Conservation (phyloP, 2,888 invertebrate species). For the Nephrotoma guestfalica region DNA sequence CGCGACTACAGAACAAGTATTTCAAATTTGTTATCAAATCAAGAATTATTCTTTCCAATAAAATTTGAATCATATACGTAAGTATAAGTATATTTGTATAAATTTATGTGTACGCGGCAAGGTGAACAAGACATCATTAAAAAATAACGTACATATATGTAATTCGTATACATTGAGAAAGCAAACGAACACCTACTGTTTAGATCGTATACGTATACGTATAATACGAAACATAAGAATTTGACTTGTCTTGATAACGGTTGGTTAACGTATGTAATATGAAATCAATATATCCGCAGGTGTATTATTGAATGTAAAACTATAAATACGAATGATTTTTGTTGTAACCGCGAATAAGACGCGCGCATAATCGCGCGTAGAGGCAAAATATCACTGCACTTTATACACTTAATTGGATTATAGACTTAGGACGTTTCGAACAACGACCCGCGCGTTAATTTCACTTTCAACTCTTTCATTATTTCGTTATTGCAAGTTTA, state of each 20-base stretch:
- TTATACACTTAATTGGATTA: too few species aligned
- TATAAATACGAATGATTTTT: background rate
- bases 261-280: background rate
- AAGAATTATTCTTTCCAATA: background rate
- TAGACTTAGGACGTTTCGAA: too few species aligned
- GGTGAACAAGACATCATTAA: background rate
- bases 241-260: background rate
- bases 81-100: background rate
- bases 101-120: background rate
- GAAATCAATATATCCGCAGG: background rate
- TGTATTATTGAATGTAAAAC: background rate
- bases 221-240: background rate
- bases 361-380: too few species aligned
- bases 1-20: background rate
- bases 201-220: background rate
- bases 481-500: too few species aligned
- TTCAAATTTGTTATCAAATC: background rate
- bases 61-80: background rate
- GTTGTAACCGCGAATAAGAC: background rate
- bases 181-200: background rate
- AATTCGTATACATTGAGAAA: background rate
- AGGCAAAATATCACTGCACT: background rate
- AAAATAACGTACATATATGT: background rate
- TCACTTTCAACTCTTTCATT: too few species aligned
- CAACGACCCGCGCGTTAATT: too few species aligned